These are phyloP conservation scores for Balaenoptera acutorostrata DNA, from an alignment of 2,113 vertebrate genomes.

Conservation along the genomic window DNA sequence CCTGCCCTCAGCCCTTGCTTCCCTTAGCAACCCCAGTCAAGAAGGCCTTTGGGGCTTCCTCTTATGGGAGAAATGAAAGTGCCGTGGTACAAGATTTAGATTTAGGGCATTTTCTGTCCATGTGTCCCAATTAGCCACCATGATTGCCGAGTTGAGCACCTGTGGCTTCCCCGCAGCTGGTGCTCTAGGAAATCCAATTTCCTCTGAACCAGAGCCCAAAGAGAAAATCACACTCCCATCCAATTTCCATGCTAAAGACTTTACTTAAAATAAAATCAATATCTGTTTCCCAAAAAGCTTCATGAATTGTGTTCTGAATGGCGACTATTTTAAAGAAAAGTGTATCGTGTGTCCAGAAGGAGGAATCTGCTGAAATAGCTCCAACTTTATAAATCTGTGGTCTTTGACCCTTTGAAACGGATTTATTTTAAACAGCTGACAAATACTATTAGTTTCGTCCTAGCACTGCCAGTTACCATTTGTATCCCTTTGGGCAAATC, in stretches of 20 bases:
- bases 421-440: neutral
- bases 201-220: neutral
- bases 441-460: neutral
- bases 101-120: neutral
- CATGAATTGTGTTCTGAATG: neutral
- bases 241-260: slow-evolving; percentile 3
- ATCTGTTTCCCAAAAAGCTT: slow-evolving; percentile 27
- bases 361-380: neutral
- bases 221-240: neutral
- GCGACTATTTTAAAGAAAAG: neutral
- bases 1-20: neutral
- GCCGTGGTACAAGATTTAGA: neutral
- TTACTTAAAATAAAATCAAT: slow-evolving; percentile 41
- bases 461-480: neutral
- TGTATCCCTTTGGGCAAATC: neutral
- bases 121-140: neutral
- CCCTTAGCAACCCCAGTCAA: neutral
- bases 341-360: neutral
- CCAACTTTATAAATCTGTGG: neutral
- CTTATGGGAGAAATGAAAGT: neutral
- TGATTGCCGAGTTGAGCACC: neutral
- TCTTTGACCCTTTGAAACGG: neutral
- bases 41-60: neutral
- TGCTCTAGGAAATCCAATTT: neutral
- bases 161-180: neutral